phyloP scores from a whole-genome alignment of 2,113 vertebrate genomes.

The Puma concolor region DNA sequence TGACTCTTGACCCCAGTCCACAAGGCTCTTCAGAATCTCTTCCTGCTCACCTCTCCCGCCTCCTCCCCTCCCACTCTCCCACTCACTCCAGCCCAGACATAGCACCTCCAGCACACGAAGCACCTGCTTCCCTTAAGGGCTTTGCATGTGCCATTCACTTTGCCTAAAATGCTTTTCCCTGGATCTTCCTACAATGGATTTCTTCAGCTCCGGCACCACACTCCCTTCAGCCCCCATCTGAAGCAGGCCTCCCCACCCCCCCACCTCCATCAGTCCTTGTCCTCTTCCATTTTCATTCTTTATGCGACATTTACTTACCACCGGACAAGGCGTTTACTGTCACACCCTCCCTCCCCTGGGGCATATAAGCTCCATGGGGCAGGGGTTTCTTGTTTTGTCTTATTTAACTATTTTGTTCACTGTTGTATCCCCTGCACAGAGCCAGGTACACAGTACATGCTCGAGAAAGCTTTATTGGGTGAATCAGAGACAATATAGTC shows the following conservation, averaged over 20 bases:
- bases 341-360: not conserved
- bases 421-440: no score
- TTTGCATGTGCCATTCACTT: not conserved
- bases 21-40: not conserved
- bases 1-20: not conserved
- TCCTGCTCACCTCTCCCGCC: not conserved
- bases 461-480: not conserved
- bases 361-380: not conserved
- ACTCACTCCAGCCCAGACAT: not conserved
- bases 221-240: not conserved
- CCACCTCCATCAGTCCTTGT: not conserved
- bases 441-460: not conserved
- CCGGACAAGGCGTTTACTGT: not conserved
- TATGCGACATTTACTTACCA: not conserved
- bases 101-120: not conserved
- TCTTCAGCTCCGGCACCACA: not conserved
- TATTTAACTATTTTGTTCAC: not conserved
- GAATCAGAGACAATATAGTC: not conserved
- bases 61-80: not conserved
- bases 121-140: not conserved
- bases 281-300: not conserved
- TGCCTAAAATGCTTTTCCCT: not conserved
- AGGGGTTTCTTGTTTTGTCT: not conserved
- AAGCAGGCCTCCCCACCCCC: not conserved
- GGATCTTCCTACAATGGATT: not conserved